Conservation (phyloP, 2,888 invertebrate genomes). For the Monochamus alternatus region DNA sequence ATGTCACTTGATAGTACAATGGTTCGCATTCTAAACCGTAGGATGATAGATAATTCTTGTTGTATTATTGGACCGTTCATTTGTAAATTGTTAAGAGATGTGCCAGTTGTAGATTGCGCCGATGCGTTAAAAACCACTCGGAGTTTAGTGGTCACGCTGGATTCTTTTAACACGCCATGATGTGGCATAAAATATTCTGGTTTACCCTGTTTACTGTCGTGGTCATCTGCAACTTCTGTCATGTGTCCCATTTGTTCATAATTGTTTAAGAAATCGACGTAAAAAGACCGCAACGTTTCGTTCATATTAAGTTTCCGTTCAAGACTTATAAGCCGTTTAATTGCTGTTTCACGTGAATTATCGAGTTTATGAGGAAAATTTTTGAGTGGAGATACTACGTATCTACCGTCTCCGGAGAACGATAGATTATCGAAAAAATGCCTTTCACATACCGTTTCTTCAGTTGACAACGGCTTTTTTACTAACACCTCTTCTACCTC, state of each 20-base stretch:
- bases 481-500: conserved; percentile 28
- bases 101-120: background rate
- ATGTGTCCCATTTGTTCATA: conserved; percentile 23
- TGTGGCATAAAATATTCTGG: conserved; percentile 28
- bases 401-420: conserved; percentile 14
- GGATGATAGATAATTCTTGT: conserved; percentile 28
- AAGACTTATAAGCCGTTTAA: background rate
- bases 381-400: conserved; percentile 32
- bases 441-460: conserved; percentile 47
- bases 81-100: conserved; percentile 32
- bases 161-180: conserved; percentile 37
- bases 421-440: conserved; percentile 27
- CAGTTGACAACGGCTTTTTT: background rate
- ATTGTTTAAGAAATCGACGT: conserved; percentile 25
- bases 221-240: background rate
- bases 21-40: conserved; percentile 31
- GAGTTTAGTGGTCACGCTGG: conserved; percentile 31
- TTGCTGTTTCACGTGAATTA: background rate
- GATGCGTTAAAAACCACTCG: conserved; percentile 38
- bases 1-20: conserved; percentile 39
- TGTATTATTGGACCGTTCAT: conserved; percentile 36
- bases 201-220: too few relatives aligned
- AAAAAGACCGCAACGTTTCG: background rate
- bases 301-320: conserved; percentile 3
- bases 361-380: background rate